Percentiles rank a stretch among this genome's conserved stretches.
phyloP scores from a whole-genome alignment of 2,113 vertebrate species.

The Elanus axillaris region DNA sequence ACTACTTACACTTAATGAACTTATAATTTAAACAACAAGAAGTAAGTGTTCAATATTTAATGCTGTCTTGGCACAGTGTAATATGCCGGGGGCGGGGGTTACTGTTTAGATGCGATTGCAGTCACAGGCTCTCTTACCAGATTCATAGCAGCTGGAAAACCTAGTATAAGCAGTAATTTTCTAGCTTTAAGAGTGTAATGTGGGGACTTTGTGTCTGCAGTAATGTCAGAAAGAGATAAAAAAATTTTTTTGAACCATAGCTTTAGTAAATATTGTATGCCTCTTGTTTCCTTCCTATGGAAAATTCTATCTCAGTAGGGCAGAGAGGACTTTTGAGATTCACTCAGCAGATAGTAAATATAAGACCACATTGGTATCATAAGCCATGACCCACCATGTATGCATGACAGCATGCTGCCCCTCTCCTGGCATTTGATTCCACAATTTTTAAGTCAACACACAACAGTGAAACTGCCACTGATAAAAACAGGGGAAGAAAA shows the following conservation, averaged over 20 bases:
- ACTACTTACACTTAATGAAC: not conserved
- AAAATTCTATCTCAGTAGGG: not conserved
- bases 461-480: not conserved
- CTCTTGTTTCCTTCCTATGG: not conserved
- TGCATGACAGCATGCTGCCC: not conserved
- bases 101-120: not conserved
- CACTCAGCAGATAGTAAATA: not conserved
- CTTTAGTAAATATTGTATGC: not conserved
- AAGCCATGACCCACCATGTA: not conserved
- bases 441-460: not conserved
- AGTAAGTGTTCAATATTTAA: not conserved
- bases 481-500: not conserved
- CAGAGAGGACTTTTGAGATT: not conserved
- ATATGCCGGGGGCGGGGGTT: accelerated
- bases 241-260: not conserved
- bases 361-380: not conserved
- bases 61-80: not conserved
- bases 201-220: not conserved
- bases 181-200: not conserved
- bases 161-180: not conserved
- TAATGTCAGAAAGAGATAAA: not conserved
- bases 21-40: not conserved
- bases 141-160: not conserved
- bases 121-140: not conserved
- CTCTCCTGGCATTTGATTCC: not conserved